phyloP scores from a whole-genome alignment of 2,888 invertebrate species.

The Alentia gelatinosa region DNA sequence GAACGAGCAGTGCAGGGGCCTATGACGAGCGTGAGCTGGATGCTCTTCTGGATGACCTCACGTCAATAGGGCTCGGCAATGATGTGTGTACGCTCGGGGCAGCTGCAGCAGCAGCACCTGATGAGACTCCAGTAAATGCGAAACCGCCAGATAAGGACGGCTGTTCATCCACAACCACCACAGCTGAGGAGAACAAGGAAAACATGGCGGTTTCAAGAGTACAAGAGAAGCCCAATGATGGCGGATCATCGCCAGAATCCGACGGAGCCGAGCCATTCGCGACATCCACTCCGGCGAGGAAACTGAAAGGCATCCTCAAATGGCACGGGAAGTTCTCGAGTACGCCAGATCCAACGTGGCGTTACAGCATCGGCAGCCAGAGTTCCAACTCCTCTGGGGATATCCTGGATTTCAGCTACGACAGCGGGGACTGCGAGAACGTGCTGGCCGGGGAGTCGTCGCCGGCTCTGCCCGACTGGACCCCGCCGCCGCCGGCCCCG shows the following conservation, averaged over 20 bases:
- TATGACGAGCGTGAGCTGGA: slow-evolving; percentile 13
- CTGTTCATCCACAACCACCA: background rate
- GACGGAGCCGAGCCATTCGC: background rate
- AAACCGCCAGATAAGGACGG: background rate
- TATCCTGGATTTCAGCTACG: slow-evolving; percentile 78
- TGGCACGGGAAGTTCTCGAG: slow-evolving; percentile 62
- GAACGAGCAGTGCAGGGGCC: background rate
- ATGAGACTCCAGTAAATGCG: background rate
- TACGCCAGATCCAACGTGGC: slow-evolving; percentile 69
- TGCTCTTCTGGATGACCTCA: slow-evolving; percentile 30
- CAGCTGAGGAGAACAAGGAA: background rate
- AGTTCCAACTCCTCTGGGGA: slow-evolving; percentile 79
- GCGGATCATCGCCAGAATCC: slow-evolving; percentile 31
- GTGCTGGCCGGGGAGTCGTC: slow-evolving; percentile 21
- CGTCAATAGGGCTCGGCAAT: background rate
- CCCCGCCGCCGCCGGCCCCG: background rate
- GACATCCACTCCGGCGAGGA: slow-evolving; percentile 45
- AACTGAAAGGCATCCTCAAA: slow-evolving; percentile 72
- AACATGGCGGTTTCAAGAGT: background rate
- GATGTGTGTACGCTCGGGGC: background rate
- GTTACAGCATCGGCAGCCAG: slow-evolving; percentile 75
- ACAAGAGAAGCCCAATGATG: background rate
- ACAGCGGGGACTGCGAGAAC: slow-evolving; percentile 73
- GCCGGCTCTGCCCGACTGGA: slow-evolving; percentile 10
- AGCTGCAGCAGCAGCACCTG: background rate